These are phyloP conservation scores for Slavum lentiscoides DNA, from an alignment of 2,888 invertebrate genomes.

Conservation along the genomic window DNA sequence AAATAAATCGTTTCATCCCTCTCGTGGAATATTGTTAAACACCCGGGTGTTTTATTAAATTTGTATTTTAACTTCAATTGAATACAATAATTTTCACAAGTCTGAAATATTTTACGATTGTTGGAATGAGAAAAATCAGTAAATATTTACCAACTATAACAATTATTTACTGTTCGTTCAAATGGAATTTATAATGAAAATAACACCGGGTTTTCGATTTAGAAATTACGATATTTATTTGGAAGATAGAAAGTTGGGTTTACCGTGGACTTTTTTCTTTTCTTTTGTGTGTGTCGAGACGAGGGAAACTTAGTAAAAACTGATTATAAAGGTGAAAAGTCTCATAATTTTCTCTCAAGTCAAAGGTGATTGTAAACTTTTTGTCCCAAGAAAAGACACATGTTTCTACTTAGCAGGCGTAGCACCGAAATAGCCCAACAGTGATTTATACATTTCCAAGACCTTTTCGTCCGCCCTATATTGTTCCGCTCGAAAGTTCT, in stretches of 20 bases:
- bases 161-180: background rate
- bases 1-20: no score
- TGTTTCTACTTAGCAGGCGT: conserved; percentile 25
- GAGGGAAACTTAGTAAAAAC: conserved; percentile 18
- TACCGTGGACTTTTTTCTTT: background rate
- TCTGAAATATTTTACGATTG: no score
- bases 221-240: background rate
- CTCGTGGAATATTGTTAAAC: no score
- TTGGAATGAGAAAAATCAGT: background rate
- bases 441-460: conserved; percentile 39
- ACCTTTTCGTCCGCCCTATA: background rate
- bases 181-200: background rate
- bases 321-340: conserved; percentile 24
- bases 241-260: background rate
- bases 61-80: no score
- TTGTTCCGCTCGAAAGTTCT: conserved; percentile 34
- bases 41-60: no score
- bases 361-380: conserved; percentile 23
- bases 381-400: conserved; percentile 24
- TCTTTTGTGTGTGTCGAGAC: background rate
- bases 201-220: background rate
- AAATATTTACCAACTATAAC: background rate
- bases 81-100: no score
- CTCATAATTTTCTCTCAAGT: conserved; percentile 15
- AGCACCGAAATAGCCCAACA: conserved; percentile 9